Evolutionary conservation across 1,140 invertebrate genomes (phyloP).

Genomic region (Nylanderia fulva): DNA sequence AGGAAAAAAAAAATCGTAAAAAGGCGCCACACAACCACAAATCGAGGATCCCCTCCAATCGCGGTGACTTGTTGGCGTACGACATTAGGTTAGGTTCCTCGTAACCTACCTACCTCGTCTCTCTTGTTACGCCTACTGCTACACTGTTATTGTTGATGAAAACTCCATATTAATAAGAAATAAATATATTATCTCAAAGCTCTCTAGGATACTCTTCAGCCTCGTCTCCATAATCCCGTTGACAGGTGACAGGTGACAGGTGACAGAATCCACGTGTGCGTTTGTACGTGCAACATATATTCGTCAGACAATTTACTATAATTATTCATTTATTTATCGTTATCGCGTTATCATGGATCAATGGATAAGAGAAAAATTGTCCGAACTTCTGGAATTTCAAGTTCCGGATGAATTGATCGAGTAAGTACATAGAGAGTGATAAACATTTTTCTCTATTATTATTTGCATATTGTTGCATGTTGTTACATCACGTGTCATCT

Average conservation of each 20-base stretch:
- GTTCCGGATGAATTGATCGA: constrained; percentile 88
- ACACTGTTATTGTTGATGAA: constrained; percentile 86
- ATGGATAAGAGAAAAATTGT: constrained; percentile 87
- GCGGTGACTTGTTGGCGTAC: constrained; percentile 84
- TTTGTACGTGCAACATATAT: too few species aligned
- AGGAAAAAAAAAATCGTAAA: constrained; percentile 19
- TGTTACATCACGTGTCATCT: not conserved
- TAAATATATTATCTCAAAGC: constrained; percentile 86
- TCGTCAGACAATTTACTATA: too few species aligned
- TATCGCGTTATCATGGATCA: constrained; percentile 83
- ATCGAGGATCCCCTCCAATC: constrained; percentile 71
- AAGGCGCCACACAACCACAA: too few species aligned
- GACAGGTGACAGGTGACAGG: too few species aligned
- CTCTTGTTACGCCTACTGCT: constrained; percentile 85
- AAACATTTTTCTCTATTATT: constrained; percentile 14
- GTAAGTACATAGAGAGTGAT: constrained; percentile 82
- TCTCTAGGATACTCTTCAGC: not conserved
- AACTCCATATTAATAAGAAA: constrained; percentile 85
- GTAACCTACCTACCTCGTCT: constrained; percentile 85
- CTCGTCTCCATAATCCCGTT: not conserved
- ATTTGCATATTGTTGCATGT: not conserved
- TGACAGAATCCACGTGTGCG: too few species aligned
- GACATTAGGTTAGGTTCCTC: constrained; percentile 83
- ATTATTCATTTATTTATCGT: constrained; percentile 3
- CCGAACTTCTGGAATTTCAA: constrained; percentile 88